Percentiles rank a stretch among this genome's conserved stretches.
These are phyloP conservation scores for Cheilosia vernalis DNA, from an alignment of 2,888 invertebrate genomes.

Conservation along the genomic window DNA sequence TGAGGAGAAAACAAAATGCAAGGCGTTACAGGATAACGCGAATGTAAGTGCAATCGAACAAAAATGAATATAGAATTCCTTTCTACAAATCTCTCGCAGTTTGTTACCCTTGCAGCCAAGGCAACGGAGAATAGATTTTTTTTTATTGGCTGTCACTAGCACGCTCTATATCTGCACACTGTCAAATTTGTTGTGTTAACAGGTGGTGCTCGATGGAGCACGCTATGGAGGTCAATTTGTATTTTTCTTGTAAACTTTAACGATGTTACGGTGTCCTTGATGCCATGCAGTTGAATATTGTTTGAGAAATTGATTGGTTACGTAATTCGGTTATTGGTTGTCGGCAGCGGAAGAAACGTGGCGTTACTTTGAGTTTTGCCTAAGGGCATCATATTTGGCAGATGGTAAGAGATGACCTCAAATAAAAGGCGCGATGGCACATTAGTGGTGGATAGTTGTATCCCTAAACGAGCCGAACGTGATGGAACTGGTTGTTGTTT, in stretches of 20 bases:
- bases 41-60: conserved; percentile 86
- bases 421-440: no score
- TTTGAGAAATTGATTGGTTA: conserved; percentile 36
- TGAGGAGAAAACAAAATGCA: conserved; percentile 88
- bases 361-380: neutral
- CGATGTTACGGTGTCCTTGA: conserved; percentile 52
- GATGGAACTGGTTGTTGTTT: no score
- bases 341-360: neutral
- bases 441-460: no score
- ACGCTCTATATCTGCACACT: neutral
- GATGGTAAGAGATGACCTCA: no score
- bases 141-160: conserved; percentile 9
- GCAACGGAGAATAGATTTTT: conserved; percentile 51
- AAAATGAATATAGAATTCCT: neutral
- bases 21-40: conserved; percentile 89
- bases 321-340: conserved; percentile 24
- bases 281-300: conserved; percentile 53
- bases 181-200: conserved; percentile 43
- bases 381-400: no score
- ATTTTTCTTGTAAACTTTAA: conserved; percentile 37
- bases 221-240: conserved; percentile 41
- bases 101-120: conserved; percentile 76
- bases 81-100: conserved; percentile 34
- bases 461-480: no score
- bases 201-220: conserved; percentile 55